Conservation (phyloP, 1,140 invertebrate genomes). For the Sitophilus oryzae region DNA sequence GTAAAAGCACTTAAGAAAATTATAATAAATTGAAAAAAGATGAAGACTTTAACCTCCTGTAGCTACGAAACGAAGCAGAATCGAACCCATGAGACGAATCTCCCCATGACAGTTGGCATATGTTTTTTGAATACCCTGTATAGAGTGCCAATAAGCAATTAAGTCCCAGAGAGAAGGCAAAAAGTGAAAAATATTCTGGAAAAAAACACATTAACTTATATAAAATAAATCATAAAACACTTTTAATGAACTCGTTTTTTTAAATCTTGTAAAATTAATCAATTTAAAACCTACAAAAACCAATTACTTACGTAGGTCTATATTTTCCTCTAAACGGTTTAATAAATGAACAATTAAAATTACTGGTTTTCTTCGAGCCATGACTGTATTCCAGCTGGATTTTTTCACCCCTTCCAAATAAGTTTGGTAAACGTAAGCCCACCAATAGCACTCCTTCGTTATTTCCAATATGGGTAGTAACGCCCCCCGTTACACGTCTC, state of each 20-base stretch:
- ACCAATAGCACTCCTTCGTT: slow-evolving; percentile 77
- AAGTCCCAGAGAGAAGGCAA: too few species aligned
- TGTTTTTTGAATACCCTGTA: too few species aligned
- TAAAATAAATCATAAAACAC: not conserved
- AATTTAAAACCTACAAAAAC: not conserved
- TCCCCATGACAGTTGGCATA: too few species aligned
- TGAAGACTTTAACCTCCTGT: too few species aligned
- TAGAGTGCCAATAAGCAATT: too few species aligned
- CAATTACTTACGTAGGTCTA: slow-evolving; percentile 50
- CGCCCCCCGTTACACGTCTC: slow-evolving; percentile 66
- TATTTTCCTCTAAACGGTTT: slow-evolving; percentile 65
- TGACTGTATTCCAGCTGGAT: slow-evolving; percentile 71
- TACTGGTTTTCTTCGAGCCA: slow-evolving; percentile 64
- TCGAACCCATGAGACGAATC: too few species aligned
- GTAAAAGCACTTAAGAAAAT: too few species aligned
- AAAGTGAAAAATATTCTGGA: too few species aligned
- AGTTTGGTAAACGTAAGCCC: slow-evolving; percentile 67
- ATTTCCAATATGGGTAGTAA: slow-evolving; percentile 76
- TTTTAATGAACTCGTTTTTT: too few species aligned
- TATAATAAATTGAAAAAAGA: too few species aligned
- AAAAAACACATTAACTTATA: too few species aligned
- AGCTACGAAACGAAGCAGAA: too few species aligned
- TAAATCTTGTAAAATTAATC: not conserved
- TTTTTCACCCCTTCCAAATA: slow-evolving; percentile 74
- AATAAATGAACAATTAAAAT: slow-evolving; percentile 63